Conservation (phyloP, 2,797 vertebrate species). For the Merluccius polli region DNA sequence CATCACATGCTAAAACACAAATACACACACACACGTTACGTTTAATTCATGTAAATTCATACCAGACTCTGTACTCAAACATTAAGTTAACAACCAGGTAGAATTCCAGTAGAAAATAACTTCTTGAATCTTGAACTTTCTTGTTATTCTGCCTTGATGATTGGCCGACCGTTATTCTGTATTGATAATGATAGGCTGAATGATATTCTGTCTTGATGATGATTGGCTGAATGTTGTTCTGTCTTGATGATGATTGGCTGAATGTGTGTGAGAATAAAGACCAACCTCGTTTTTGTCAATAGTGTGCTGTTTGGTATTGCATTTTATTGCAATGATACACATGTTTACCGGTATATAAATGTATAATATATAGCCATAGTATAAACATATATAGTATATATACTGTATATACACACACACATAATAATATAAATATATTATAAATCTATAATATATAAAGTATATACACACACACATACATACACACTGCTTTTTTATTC, state of each 20-base stretch:
- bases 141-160: conserved; percentile 1
- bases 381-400: neutral
- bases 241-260: neutral
- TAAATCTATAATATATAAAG: no score
- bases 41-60: neutral
- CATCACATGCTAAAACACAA: neutral
- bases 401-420: neutral
- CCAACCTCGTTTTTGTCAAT: neutral
- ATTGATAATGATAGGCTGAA: neutral
- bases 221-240: neutral
- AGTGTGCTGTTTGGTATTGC: neutral
- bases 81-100: neutral
- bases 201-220: neutral
- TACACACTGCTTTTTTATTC: neutral
- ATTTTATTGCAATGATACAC: neutral
- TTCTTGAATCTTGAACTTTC: neutral
- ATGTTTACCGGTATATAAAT: neutral
- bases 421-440: no score
- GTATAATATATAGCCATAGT: neutral
- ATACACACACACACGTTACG: neutral
- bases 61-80: neutral
- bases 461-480: no score
- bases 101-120: neutral
- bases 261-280: conserved; percentile 2
- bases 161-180: neutral